Evolutionary conservation across 1,140 invertebrate genomes (phyloP), one percentile per base, ranked within the genome.

Genomic region (Halictus rubicundus): DNA sequence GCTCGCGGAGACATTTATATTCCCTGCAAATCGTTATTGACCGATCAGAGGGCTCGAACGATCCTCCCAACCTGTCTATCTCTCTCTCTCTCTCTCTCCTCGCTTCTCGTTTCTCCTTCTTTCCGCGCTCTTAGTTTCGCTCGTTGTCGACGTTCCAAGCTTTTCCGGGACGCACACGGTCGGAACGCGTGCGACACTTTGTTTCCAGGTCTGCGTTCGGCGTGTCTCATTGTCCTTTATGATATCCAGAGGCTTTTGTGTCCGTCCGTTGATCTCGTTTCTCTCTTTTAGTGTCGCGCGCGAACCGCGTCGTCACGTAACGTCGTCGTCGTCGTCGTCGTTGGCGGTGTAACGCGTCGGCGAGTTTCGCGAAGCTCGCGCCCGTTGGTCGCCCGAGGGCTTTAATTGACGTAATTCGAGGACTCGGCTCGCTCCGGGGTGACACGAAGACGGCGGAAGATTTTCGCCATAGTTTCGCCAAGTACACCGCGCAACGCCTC

Each of bases 1-100:
- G 78, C 66, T 77, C 78, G 73, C 85, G 70, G 80, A 86, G 85
- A 86, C 87, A 89, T 89, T 89, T 89, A 88, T 89, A 89, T 89
- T 88, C 88, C 78, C 32, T 59, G 81, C 54, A 73, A 88, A 88
- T 88, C 83, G 85, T 88, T 88, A 88, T 88, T 86, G 84, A 79
- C 78, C 84, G 80, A 86, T 88, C 85, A 85, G 72, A 74, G 78
- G 64, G 78, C 61, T 60, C 60, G 60, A 68, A 66, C 70, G 70
- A 68, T 65, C 75, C 32, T 59, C 23, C 68, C 66, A 73, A 60
- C 52, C 37, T 27, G 42, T 21, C 70, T 79, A 78, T 72, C 80
- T 80, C 80, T 75, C 63, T 71, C 65, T 37, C 14, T 52, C 32
- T 37, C 52, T 14, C 9, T 21, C 4, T 42, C 39, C 14, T 27